Conservation (phyloP, 2,113 vertebrate genomes). For the Erythrocercus mccallii region DNA sequence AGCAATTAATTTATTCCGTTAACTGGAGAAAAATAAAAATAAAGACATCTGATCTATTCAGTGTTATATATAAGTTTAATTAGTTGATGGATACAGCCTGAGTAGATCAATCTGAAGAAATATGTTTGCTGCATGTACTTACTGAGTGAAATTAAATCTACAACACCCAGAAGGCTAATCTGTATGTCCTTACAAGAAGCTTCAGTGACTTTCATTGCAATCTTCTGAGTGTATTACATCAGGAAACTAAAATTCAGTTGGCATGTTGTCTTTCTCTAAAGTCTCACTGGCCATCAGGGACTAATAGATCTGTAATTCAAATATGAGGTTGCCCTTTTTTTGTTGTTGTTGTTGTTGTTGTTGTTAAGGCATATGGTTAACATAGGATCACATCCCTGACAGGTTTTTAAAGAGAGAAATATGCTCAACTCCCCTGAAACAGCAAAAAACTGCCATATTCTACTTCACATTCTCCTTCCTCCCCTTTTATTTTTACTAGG, state of each 20-base stretch:
- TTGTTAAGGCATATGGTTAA: neutral
- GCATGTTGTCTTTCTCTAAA: neutral
- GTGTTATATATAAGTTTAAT: conserved; percentile 13
- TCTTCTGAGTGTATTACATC: neutral
- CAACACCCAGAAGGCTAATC: neutral
- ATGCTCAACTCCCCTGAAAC: neutral
- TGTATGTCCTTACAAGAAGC: neutral
- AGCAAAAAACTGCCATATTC: neutral
- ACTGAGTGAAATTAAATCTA: conserved; percentile 14
- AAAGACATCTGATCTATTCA: neutral
- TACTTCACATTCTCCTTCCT: neutral
- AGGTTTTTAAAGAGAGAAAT: neutral
- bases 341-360: neutral
- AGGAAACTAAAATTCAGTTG: neutral
- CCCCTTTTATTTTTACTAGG: neutral
- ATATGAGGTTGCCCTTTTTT: neutral
- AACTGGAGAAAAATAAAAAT: neutral
- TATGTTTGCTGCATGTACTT: conserved; percentile 1
- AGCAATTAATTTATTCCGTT: conserved; percentile 3
- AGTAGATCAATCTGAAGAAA: conserved; percentile 31
- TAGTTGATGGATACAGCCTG: neutral
- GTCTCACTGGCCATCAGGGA: neutral
- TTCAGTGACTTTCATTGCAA: neutral
- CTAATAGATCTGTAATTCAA: neutral
- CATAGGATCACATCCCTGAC: neutral